Evolutionary conservation across 2,888 invertebrate species (phyloP).

Genomic region (Caenorhabditis becei): DNA sequence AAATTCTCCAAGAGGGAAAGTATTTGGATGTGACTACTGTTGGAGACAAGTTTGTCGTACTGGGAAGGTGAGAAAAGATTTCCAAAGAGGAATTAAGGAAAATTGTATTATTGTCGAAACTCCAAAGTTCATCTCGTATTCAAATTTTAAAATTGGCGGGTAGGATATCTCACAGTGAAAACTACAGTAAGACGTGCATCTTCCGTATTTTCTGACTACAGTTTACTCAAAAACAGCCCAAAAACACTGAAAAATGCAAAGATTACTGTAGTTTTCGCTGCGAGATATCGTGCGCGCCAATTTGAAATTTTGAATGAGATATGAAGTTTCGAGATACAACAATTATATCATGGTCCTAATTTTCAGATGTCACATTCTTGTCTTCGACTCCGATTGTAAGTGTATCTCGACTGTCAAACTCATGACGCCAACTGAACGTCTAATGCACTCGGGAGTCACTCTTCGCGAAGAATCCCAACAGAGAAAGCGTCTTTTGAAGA

Average conservation of each 20-base stretch:
- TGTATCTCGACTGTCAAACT: neutral
- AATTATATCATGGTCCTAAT: neutral
- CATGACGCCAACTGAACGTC: conserved; percentile 66
- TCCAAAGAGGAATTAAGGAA: neutral
- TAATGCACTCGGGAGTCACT: conserved; percentile 55
- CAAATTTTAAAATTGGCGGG: too few species aligned
- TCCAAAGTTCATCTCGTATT: too few species aligned
- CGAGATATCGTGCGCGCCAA: too few species aligned
- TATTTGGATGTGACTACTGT: conserved; percentile 24
- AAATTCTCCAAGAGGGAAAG: neutral
- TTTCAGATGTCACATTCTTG: conserved; percentile 74
- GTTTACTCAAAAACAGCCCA: too few species aligned
- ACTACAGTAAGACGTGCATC: too few species aligned
- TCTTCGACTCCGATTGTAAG: conserved; percentile 90
- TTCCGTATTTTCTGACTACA: too few species aligned
- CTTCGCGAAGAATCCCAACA: conserved; percentile 48
- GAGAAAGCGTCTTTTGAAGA: conserved; percentile 59
- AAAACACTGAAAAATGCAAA: too few species aligned
- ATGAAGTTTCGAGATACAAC: too few species aligned
- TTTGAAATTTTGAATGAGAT: too few species aligned
- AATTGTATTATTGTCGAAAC: too few species aligned
- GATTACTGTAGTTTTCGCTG: too few species aligned
- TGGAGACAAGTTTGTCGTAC: conserved; percentile 25
- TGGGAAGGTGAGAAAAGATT: conserved; percentile 35
- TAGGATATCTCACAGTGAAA: too few species aligned